Evolutionary conservation across 2,888 invertebrate species (phyloP).

Genomic region (Parapristionchus giblindavisi): DNA sequence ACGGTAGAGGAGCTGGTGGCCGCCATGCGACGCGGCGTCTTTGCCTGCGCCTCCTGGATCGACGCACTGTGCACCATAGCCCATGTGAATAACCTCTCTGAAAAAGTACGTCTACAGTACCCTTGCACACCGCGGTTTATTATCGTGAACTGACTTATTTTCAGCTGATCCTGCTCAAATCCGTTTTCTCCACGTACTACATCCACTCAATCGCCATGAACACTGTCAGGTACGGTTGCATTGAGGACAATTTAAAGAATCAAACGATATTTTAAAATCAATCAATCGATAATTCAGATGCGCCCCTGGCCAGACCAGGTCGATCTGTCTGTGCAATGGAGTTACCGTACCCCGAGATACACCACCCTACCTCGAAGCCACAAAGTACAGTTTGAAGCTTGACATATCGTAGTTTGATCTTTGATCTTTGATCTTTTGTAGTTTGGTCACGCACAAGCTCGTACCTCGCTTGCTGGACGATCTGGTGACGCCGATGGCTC

Average conservation of each 20-base stretch:
- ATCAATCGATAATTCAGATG: constrained; percentile 8
- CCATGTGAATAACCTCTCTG: constrained; percentile 48
- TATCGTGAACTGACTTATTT: constrained; percentile 5
- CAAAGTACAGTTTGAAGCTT: constrained; percentile 52
- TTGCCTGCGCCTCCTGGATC: constrained; percentile 64
- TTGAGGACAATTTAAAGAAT: neutral
- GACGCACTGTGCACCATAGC: constrained; percentile 61
- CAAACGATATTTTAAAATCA: neutral
- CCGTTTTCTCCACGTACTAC: constrained; percentile 53
- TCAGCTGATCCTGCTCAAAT: constrained; percentile 48
- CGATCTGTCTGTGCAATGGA: constrained; percentile 61
- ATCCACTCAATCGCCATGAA: constrained; percentile 49
- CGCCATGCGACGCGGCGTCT: constrained; percentile 55
- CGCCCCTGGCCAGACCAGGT: constrained; percentile 37
- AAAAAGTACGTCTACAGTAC: constrained; percentile 61
- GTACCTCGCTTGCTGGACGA: constrained; percentile 64
- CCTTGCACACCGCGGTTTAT: no score
- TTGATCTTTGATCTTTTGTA: constrained; percentile 41
- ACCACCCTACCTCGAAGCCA: constrained; percentile 60
- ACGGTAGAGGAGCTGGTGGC: constrained; percentile 62
- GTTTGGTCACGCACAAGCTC: constrained; percentile 63
- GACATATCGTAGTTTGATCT: neutral
- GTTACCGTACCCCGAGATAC: constrained; percentile 56
- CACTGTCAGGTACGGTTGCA: constrained; percentile 42
- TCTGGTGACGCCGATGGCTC: constrained; percentile 59